These are phyloP conservation scores for Hapalemur alaotrensis DNA, from an alignment of 2,797 vertebrate species.

Conservation along the genomic window DNA sequence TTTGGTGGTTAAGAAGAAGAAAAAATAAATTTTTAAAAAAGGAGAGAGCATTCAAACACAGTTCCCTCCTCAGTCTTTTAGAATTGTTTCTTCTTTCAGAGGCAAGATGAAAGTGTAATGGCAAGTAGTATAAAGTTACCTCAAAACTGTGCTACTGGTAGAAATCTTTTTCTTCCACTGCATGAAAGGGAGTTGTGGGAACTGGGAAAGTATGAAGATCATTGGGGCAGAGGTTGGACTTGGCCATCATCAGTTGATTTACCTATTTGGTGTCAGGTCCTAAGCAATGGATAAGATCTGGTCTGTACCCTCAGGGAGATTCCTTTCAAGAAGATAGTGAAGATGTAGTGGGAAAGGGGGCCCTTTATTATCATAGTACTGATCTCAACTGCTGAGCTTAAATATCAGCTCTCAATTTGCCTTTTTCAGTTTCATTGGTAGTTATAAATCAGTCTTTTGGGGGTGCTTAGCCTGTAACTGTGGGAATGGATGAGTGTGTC, in stretches of 20 bases:
- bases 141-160: not conserved
- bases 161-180: not conserved
- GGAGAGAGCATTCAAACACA: not conserved
- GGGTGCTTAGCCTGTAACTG: not conserved
- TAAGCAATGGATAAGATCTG: not conserved
- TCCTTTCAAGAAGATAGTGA: not conserved
- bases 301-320: not conserved
- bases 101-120: not conserved
- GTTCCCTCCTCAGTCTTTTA: not conserved
- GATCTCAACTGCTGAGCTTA: constrained; percentile 34
- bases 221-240: not conserved
- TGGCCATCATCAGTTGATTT: not conserved
- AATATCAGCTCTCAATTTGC: not conserved
- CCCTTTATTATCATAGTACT: not conserved
- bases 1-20: not conserved
- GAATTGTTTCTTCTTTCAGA: constrained; percentile 3
- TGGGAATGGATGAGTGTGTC: not conserved
- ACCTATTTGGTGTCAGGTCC: not conserved
- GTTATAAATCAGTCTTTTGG: constrained; percentile 42
- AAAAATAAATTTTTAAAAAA: not conserved
- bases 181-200: not conserved
- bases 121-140: not conserved
- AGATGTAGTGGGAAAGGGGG: not conserved
- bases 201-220: not conserved
- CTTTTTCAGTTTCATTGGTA: constrained; percentile 21